These are phyloP conservation scores for Mystacornis crossleyi DNA, from an alignment of 2,113 vertebrate genomes.

Conservation along the genomic window DNA sequence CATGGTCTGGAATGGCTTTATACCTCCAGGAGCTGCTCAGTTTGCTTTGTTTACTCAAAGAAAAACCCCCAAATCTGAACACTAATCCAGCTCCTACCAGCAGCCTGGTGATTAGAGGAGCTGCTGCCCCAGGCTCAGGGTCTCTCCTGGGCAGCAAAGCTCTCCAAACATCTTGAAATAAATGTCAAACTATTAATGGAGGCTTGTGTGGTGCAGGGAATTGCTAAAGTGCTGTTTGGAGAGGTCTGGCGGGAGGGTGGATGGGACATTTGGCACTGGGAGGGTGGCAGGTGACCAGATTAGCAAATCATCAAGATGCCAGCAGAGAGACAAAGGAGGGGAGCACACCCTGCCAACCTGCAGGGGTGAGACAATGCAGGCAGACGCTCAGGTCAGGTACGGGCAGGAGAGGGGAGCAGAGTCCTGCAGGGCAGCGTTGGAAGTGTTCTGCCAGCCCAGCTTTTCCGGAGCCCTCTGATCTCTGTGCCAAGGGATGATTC, in stretches of 20 bases:
- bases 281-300: background rate
- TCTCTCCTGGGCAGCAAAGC: background rate
- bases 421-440: background rate
- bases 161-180: background rate
- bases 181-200: background rate
- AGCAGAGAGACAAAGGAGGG: background rate
- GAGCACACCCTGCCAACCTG: accelerated
- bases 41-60: background rate
- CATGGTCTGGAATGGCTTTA: background rate
- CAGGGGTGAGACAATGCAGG: background rate
- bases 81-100: background rate
- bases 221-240: background rate
- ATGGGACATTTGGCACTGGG: background rate
- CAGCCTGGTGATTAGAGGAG: background rate
- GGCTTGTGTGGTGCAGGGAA: background rate
- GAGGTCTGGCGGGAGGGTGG: background rate
- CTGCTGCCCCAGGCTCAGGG: background rate
- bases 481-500: accelerated
- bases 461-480: background rate
- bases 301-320: background rate
- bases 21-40: background rate
- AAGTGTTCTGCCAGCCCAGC: too few species aligned
- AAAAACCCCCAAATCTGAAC: background rate
- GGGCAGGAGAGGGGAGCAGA: background rate
- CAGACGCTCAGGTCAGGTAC: background rate